Percentiles rank a stretch among this genome's conserved stretches.
Conservation (phyloP, 2,797 vertebrate species). For the Peromyscus nudipes region DNA sequence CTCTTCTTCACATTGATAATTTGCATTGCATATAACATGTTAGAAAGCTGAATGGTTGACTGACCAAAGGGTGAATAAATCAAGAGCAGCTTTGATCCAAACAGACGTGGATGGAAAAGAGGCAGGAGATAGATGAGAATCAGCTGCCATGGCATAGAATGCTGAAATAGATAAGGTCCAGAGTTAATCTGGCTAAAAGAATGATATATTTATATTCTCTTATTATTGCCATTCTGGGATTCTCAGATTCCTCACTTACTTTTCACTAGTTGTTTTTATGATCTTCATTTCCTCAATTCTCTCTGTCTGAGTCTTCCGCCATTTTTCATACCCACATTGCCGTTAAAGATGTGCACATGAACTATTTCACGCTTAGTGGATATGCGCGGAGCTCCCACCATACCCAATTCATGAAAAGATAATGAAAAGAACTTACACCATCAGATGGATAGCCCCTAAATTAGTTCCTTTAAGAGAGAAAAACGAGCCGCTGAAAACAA, state of each 20-base stretch:
- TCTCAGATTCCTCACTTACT: neutral
- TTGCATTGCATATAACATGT: neutral
- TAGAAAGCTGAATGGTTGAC: neutral
- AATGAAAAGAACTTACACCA: neutral
- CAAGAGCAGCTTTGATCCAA: neutral
- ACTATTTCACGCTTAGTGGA: neutral
- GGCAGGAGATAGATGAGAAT: neutral
- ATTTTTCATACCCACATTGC: neutral
- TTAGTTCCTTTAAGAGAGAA: neutral
- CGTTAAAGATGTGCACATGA: neutral
- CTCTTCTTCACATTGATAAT: neutral
- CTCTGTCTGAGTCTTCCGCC: neutral
- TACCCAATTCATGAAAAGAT: neutral
- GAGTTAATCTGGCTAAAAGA: neutral
- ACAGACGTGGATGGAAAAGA: neutral
- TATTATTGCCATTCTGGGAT: neutral
- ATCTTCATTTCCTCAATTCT: neutral
- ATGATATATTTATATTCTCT: neutral
- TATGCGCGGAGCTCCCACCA: neutral
- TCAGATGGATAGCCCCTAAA: neutral
- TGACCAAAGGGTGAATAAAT: neutral
- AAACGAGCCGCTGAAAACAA: neutral
- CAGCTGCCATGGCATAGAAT: neutral
- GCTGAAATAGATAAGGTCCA: neutral
- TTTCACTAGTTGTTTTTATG: neutral